Evolutionary conservation across 2,797 vertebrate genomes (phyloP), one percentile per base, ranked within the genome.

Genomic region (Xenopus petersii): DNA sequence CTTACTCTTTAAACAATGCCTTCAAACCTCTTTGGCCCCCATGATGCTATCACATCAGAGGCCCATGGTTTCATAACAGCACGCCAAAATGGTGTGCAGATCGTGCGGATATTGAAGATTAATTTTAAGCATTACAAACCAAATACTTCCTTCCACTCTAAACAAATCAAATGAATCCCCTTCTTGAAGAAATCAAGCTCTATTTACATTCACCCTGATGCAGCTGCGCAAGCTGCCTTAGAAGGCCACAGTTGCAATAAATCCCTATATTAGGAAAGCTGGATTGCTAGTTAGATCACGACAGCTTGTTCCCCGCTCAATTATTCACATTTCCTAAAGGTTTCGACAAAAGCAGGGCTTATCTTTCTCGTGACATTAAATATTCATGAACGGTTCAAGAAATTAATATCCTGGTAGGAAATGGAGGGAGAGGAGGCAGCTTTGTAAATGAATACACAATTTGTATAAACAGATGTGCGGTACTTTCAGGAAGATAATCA

Each of bases 191-290:
- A 93, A 93, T 91, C 91, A 87, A 82, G 87, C 81, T 90, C 92
- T 94, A 94, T 94, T 94, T 94, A 94, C 91, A 91, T 86, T 91
- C 87, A 83, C 80, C 80, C 86, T 90, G 84, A 86, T 84, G 84
- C 94, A 93, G 94, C 88, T 90, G 88, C 89, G 84, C 69, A 89
- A 87, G 86, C 86, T 92, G 87, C 94, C 94, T 93, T 94, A 94
- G 93, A 95, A 94, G 93, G 91, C 86, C 84, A 91, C 84, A 86
- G 89, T 88, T 90, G 81, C 85, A 84, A 90, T 91, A 93, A 93
- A 93, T 87, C 78, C 60, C 94, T 96, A 88, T 94, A 94, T 95
- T 95, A 93, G 94, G 89, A 89, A 92, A 87, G 85, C 86, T 81
- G 65, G 85, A 78, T 91, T 89, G 89, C 91, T 93, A 94, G 94